Percentiles rank a stretch among this genome's conserved stretches.
These are phyloP conservation scores for Neocrepidodera transversa DNA, from an alignment of 2,888 invertebrate genomes.

Conservation along the genomic window DNA sequence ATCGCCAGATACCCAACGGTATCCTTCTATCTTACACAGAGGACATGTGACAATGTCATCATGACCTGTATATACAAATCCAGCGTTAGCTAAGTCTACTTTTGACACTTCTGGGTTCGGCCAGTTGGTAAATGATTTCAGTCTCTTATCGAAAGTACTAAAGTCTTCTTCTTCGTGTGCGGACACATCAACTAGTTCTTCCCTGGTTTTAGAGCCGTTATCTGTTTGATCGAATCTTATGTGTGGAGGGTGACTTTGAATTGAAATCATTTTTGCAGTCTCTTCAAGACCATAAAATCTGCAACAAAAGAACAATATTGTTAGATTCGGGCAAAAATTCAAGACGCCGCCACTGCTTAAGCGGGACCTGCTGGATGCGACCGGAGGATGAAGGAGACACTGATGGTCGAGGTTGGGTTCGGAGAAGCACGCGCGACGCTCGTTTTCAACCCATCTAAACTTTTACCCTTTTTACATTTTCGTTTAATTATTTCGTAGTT, in stretches of 20 bases:
- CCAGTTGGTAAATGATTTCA: slow-evolving; percentile 74
- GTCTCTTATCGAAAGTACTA: slow-evolving; percentile 61
- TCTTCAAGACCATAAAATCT: slow-evolving; percentile 38
- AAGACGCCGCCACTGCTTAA: too few species aligned
- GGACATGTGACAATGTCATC: slow-evolving; percentile 74
- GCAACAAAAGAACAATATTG: slow-evolving; percentile 37
- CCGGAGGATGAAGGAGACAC: too few species aligned
- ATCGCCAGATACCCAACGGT: slow-evolving; percentile 83
- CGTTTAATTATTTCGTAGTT: too few species aligned
- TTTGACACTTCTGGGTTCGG: slow-evolving; percentile 68
- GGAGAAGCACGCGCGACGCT: too few species aligned
- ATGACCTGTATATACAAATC: slow-evolving; percentile 81
- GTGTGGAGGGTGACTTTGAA: neutral
- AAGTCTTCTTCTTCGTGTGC: slow-evolving; percentile 20
- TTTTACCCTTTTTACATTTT: too few species aligned
- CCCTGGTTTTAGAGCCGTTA: slow-evolving; percentile 44
- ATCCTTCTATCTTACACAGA: slow-evolving; percentile 81
- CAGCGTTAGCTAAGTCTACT: slow-evolving; percentile 74
- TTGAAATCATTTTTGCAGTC: slow-evolving; percentile 35
- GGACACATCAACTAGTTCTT: neutral
- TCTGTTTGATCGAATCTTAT: slow-evolving; percentile 44
- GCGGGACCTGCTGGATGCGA: too few species aligned
- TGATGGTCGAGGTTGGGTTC: too few species aligned
- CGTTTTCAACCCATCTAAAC: too few species aligned
- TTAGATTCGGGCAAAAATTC: too few species aligned